These are phyloP conservation scores for Amblyornis subalaris DNA, from an alignment of 2,113 vertebrate species.

Conservation along the genomic window DNA sequence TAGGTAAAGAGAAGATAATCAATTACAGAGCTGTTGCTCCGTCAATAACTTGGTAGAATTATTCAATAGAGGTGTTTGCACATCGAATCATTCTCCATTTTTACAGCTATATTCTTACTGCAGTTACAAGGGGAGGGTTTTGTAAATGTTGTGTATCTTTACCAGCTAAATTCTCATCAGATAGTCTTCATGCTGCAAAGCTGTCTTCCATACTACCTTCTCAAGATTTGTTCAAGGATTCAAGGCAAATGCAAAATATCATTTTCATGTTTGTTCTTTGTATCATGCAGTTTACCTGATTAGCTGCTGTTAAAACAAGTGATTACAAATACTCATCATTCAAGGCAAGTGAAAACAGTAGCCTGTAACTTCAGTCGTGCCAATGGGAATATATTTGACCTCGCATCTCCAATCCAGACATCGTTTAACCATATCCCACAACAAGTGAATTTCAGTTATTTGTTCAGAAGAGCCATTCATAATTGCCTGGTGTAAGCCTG, in stretches of 20 bases:
- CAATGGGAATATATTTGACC: slow-evolving; percentile 72
- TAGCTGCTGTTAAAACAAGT: slow-evolving; percentile 49
- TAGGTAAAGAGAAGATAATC: not conserved
- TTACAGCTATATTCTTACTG: not conserved
- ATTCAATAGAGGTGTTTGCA: not conserved
- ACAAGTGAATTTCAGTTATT: slow-evolving; percentile 90
- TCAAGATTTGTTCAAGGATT: not conserved
- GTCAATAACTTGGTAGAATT: not conserved
- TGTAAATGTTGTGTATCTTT: not conserved
- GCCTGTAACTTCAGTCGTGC: slow-evolving; percentile 67
- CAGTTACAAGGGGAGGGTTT: not conserved
- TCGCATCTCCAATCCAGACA: slow-evolving; percentile 71
- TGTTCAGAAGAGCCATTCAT: slow-evolving; percentile 85
- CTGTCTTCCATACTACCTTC: not conserved
- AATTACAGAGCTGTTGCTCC: not conserved
- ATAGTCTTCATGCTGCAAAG: not conserved
- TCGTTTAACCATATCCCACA: slow-evolving; percentile 71
- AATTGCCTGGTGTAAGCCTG: slow-evolving; percentile 80
- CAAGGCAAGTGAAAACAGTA: slow-evolving; percentile 22
- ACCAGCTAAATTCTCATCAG: not conserved
- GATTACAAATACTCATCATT: slow-evolving; percentile 45
- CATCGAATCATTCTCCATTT: not conserved
- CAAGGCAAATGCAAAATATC: not conserved
- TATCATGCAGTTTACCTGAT: slow-evolving; percentile 41
- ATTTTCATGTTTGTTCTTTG: not conserved